Evolutionary conservation across 1,140 invertebrate species (phyloP).

Genomic region (Cyrtorhinus lividipennis): DNA sequence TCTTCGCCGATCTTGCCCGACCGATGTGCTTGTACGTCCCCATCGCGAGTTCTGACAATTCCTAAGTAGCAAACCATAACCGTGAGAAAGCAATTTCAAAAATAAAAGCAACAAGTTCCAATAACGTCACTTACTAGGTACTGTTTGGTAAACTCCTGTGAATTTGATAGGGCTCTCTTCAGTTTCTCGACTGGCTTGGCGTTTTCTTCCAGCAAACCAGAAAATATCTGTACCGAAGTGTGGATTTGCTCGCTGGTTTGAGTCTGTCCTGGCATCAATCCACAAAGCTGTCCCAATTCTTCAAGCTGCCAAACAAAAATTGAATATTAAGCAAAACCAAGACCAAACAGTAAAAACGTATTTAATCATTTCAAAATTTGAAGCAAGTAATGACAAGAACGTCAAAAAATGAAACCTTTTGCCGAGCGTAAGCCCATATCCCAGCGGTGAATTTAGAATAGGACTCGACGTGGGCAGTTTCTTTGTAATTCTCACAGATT

Average conservation of each 20-base stretch:
- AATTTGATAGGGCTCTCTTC: conserved; percentile 80
- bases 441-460: conserved; percentile 79
- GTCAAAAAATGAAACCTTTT: conserved; percentile 52
- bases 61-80: conserved; percentile 33
- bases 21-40: conserved; percentile 94
- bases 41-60: conserved; percentile 86
- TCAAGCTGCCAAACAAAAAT: conserved; percentile 45
- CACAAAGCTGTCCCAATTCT: conserved; percentile 75
- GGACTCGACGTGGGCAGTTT: conserved; percentile 50
- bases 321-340: conserved; percentile 7
- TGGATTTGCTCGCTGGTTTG: conserved; percentile 77
- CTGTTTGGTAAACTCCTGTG: conserved; percentile 74
- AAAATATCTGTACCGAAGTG: conserved; percentile 72
- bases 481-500: conserved; percentile 50
- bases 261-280: conserved; percentile 71
- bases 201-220: conserved; percentile 66
- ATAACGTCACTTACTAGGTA: conserved; percentile 48
- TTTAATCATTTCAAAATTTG: too few species aligned
- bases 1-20: conserved; percentile 63
- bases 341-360: too few species aligned
- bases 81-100: not conserved
- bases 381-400: not conserved
- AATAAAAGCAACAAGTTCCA: not conserved
- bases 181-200: conserved; percentile 54
- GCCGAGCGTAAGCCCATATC: conserved; percentile 80